Evolutionary conservation across 2,888 invertebrate species (phyloP).

Genomic region (Blomia tropicalis): DNA sequence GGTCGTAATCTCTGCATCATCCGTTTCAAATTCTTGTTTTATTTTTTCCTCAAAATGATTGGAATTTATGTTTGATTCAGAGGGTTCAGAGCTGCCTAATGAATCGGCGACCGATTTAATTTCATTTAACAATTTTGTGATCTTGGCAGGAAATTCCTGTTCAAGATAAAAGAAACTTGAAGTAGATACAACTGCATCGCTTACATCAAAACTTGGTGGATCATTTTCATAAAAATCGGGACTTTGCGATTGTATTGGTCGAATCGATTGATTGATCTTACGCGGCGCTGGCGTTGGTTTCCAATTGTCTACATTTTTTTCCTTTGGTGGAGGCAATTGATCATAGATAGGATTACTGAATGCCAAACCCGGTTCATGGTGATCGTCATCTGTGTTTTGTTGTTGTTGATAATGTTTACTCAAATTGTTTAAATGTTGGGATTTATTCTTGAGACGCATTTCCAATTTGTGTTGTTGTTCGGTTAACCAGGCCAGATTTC

Average conservation of each 20-base stretch:
- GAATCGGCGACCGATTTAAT: background rate
- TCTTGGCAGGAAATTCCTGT: constrained; percentile 1
- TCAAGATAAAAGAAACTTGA: background rate
- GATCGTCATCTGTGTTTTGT: too few relatives aligned
- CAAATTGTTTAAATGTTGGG: background rate
- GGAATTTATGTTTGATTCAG: background rate
- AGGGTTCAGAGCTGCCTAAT: background rate
- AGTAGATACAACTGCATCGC: background rate
- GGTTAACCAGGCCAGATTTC: background rate
- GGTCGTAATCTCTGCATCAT: background rate
- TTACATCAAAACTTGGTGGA: background rate
- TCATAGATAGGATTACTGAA: constrained; percentile 17
- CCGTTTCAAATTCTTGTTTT: background rate
- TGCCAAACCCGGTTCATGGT: too few relatives aligned
- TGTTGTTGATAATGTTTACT: background rate
- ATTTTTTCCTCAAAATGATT: background rate
- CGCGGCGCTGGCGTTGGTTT: background rate
- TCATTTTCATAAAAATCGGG: background rate
- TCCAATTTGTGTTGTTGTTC: constrained; percentile 1
- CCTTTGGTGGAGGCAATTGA: background rate
- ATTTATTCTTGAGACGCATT: background rate
- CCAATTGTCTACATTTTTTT: background rate
- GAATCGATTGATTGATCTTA: background rate
- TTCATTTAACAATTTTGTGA: background rate
- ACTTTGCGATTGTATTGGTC: background rate